Evolutionary conservation across 2,888 invertebrate species (phyloP), one percentile per base, ranked within the genome.

Genomic region (Caenorhabditis sp.): DNA sequence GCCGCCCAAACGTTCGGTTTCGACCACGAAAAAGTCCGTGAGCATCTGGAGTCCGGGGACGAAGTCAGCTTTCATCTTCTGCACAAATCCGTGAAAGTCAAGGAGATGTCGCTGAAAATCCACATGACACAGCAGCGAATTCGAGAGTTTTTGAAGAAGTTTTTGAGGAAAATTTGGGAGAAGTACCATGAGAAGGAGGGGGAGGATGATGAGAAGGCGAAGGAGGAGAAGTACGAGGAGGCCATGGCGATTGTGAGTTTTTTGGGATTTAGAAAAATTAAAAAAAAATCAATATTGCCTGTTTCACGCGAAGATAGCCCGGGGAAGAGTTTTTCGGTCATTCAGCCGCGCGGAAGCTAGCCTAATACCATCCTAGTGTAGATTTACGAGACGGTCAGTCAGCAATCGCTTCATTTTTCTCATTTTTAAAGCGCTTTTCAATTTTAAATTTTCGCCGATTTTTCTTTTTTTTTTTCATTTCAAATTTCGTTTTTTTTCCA

Each of bases 221-320:
- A 35, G 6, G 35, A 58, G 11, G 58, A 58, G 22, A 28, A 26
- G 37, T 11, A 32, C 2, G 37, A 58, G 58, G 58, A 58, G 4
- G 58, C 37, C 1, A 37, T 58, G 58, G 2, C 20, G 37, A 13
- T 58, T 18, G 58, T 58, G 22, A 1, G 37, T 35, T 58, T 58
- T 53, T 53, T 6, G 1, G 1, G 2, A 24, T 24, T 53, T 22
- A 24, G 6, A 18, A 70, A 61, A 13, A 28, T 37, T 18, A 40
- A 40, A 40, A 40, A 40, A 40, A 24, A 26, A 53, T 56, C 32
- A n/a, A n/a, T n/a, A n/a, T n/a, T n/a, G n/a, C n/a, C n/a, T n/a
- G n/a, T n/a, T n/a, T n/a, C n/a, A n/a, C n/a, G n/a, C n/a, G n/a
- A n/a, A n/a, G n/a, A n/a, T n/a, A n/a, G n/a, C n/a, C n/a, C n/a